Evolutionary conservation across 2,113 vertebrate genomes (phyloP).

Genomic region (Crotalus viridis): DNA sequence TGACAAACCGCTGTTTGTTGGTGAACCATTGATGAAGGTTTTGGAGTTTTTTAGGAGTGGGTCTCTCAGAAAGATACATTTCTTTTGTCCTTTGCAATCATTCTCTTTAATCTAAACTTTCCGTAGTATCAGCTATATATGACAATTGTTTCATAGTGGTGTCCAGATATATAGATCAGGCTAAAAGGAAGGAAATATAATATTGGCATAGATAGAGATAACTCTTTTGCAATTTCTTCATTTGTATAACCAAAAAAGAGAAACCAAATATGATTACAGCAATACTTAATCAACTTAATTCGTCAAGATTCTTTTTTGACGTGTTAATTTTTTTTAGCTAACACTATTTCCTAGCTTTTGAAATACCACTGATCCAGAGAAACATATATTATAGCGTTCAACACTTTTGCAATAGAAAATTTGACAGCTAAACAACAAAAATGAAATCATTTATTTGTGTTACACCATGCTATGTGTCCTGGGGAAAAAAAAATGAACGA

Average conservation of each 20-base stretch:
- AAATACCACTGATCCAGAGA: background rate
- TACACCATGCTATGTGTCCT: background rate
- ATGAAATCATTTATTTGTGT: background rate
- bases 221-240: background rate
- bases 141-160: background rate
- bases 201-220: background rate
- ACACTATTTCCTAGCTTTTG: background rate
- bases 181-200: background rate
- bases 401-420: background rate
- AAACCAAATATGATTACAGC: background rate
- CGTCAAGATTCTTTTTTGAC: background rate
- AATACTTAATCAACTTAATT: background rate
- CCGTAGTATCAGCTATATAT: background rate
- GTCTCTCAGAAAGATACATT: no score
- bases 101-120: background rate
- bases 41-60: no score
- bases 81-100: no score
- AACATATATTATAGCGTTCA: background rate
- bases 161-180: background rate
- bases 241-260: background rate
- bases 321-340: background rate
- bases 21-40: no score
- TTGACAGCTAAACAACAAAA: background rate
- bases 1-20: no score
- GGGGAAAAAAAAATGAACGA: background rate